Percentiles rank a stretch among this genome's conserved stretches.
These are phyloP conservation scores for Aphodius granarius DNA, from an alignment of 2,888 invertebrate species.

Conservation along the genomic window DNA sequence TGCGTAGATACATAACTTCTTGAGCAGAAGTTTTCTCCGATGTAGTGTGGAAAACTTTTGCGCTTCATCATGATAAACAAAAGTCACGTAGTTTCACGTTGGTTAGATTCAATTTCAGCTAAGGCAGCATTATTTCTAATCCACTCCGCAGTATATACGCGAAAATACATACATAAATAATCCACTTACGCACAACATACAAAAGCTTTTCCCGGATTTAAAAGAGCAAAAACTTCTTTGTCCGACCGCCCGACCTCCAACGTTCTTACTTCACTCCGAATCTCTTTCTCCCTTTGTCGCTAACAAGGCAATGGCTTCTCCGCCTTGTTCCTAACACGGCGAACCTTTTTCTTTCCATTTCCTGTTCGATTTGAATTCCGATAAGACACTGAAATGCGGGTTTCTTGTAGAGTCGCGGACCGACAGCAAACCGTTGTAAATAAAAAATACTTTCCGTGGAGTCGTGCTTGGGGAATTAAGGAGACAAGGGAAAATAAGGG, in stretches of 20 bases:
- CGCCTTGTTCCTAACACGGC: background rate
- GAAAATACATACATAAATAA: background rate
- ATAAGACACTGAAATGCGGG: background rate
- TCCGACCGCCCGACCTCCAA: background rate
- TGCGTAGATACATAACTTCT: too few species aligned
- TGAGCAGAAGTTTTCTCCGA: too few species aligned
- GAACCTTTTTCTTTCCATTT: background rate
- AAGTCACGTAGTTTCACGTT: background rate
- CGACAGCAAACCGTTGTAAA: background rate
- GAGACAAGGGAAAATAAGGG: background rate
- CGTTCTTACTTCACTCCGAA: background rate
- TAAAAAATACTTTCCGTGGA: background rate
- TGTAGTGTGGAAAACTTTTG: too few species aligned
- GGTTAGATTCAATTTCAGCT: background rate
- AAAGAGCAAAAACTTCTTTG: background rate
- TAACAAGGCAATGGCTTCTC: background rate
- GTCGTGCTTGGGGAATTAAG: background rate
- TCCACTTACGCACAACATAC: background rate
- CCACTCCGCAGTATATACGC: background rate
- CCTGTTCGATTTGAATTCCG: background rate
- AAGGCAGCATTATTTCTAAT: background rate
- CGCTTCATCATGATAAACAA: too few species aligned
- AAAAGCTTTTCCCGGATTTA: background rate
- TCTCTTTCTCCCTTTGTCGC: background rate
- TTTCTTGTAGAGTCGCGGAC: background rate